These are phyloP conservation scores for Plusia festucae DNA, from an alignment of 2,888 invertebrate genomes.

Conservation along the genomic window DNA sequence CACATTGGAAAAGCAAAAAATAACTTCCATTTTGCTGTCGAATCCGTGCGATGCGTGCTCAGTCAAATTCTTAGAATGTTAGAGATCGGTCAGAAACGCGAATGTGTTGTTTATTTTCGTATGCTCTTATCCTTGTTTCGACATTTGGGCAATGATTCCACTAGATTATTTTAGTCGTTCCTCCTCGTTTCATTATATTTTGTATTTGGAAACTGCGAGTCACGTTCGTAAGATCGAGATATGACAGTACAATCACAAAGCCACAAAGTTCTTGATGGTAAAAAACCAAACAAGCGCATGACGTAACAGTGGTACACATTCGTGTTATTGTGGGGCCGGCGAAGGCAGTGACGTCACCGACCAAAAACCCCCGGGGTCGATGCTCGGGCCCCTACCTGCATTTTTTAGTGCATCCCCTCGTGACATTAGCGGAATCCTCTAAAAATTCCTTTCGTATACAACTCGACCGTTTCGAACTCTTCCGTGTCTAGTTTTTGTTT, in stretches of 20 bases:
- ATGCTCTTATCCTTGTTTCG: constrained; percentile 65
- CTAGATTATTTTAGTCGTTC: constrained; percentile 37
- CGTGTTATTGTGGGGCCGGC: constrained; percentile 68
- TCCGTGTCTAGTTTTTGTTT: constrained; percentile 46
- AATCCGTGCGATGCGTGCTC: constrained; percentile 72
- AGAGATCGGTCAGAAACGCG: constrained; percentile 68
- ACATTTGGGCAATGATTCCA: constrained; percentile 42
- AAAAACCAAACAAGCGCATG: constrained; percentile 39
- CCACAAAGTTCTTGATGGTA: constrained; percentile 36
- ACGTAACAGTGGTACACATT: constrained; percentile 60
- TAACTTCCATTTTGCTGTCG: constrained; percentile 77
- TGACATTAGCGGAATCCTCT: constrained; percentile 78
- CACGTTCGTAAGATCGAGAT: constrained; percentile 35
- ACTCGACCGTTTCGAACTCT: constrained; percentile 46
- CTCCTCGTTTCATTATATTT: constrained; percentile 24
- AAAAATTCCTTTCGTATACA: constrained; percentile 65
- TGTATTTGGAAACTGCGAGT: constrained; percentile 36
- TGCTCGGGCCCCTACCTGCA: constrained; percentile 86
- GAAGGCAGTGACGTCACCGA: constrained; percentile 79
- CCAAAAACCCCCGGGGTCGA: constrained; percentile 82
- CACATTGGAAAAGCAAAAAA: constrained; percentile 82
- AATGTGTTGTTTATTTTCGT: constrained; percentile 68
- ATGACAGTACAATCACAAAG: constrained; percentile 31
- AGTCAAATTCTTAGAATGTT: constrained; percentile 72
- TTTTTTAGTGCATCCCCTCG: constrained; percentile 85